Conservation (phyloP, 2,797 vertebrate genomes). For the Erethizon dorsatum region DNA sequence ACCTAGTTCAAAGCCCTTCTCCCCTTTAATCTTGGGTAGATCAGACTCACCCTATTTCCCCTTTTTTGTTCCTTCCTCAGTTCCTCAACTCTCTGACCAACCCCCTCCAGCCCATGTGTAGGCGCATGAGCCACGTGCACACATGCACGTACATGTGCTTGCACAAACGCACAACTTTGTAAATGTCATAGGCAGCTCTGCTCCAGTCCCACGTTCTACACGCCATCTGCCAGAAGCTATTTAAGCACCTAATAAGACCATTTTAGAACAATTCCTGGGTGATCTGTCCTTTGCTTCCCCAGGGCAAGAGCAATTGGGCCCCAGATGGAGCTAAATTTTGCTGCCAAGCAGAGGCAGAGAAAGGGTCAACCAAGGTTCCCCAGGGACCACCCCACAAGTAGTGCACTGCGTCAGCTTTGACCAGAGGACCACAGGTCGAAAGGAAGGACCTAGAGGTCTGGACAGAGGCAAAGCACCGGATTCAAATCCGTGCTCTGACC, state of each 20-base stretch:
- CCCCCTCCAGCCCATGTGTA: neutral
- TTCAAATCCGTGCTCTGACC: neutral
- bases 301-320: conserved; percentile 59
- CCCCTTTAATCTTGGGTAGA: neutral
- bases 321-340: conserved; percentile 63
- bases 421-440: neutral
- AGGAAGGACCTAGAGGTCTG: neutral
- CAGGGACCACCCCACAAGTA: neutral
- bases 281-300: conserved; percentile 80
- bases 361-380: neutral
- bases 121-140: neutral
- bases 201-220: conserved; percentile 88
- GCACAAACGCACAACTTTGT: conserved; percentile 82
- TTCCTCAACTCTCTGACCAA: conserved; percentile 49
- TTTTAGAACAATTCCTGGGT: conserved; percentile 89
- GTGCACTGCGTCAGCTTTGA: neutral
- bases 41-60: neutral
- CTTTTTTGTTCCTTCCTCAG: neutral
- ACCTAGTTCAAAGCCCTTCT: neutral
- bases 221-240: conserved; percentile 92
- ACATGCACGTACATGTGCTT: rapidly evolving
- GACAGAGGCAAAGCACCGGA: no score
- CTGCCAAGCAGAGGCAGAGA: conserved; percentile 23
- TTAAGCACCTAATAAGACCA: conserved; percentile 93
- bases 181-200: conserved; percentile 86